Evolutionary conservation across 2,113 vertebrate genomes (phyloP), one percentile per base, ranked within the genome.

Genomic region (Arenaria interpres): DNA sequence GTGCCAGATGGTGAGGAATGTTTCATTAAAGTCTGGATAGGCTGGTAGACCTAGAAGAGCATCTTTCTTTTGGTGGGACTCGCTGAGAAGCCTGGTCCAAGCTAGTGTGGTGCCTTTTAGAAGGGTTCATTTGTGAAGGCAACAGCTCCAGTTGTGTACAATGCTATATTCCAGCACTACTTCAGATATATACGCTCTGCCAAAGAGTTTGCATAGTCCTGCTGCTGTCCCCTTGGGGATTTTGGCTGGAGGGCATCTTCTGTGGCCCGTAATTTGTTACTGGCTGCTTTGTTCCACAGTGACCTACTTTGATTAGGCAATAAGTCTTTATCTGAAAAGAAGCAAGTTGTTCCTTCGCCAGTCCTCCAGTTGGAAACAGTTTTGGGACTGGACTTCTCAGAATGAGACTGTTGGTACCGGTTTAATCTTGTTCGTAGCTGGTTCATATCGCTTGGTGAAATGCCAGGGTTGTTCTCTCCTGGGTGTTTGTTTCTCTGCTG

Each of bases 251-350:
- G 43, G 57, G 27, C 14, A 45, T 76, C 68, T 84, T 89, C 80
- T 81, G 78, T 48, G 62, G 48, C 80, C 56, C 0, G 0, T 50
- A 53, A 4, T 43, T 92, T 0, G 0, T 89, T 90, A 32, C 56
- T 39, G 68, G n/a, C 66, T 89, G 81, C 48, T 85, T 89, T 2
- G 1, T 94, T 89, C 77, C 83, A 77, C 75, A 71, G 83, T 92
- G 90, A 93, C 90, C 85, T 96, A 73, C 79, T 96, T 95, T 46
- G 88, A 92, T 95, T 90, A 94, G 72, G 94, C 93, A 92, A 77
- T 1, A 6, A 56, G 45, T 37, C 80, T 75, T 85, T 85, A 94
- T 88, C 84, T 94, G 94, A 59, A 90, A 54, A 88, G 62, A 54
- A 74, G 88, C 63, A 35, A 1, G 53, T 63, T 94, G 95, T 94